These are phyloP conservation scores for Aurelia aurita DNA, from an alignment of 30 jellyfish, hydroid and myxozoan genomes.

Conservation along the genomic window DNA sequence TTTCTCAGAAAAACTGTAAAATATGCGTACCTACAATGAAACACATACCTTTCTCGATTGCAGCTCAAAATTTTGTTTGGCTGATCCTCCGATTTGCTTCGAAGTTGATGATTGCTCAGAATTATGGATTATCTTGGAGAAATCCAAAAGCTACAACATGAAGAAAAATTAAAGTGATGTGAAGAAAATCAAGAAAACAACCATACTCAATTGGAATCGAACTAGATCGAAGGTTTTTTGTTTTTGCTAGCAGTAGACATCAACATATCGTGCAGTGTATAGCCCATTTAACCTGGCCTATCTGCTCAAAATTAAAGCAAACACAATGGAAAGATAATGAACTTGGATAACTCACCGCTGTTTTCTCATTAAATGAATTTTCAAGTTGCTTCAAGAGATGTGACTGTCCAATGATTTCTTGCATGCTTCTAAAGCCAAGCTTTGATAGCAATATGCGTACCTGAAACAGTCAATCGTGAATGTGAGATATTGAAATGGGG, in stretches of 20 bases:
- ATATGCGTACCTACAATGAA: too few species aligned
- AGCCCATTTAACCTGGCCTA: too few species aligned
- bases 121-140: constrained; percentile 27
- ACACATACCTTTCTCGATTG: constrained; percentile 43
- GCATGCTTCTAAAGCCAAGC: constrained; percentile 53
- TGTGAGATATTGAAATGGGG: too few species aligned
- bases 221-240: too few species aligned
- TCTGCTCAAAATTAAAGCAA: too few species aligned
- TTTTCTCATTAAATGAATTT: constrained; percentile 66
- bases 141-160: constrained; percentile 44
- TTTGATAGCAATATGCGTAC: constrained; percentile 74
- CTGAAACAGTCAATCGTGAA: constrained; percentile 1
- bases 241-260: too few species aligned
- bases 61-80: constrained; percentile 49
- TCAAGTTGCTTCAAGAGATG: constrained; percentile 62
- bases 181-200: too few species aligned
- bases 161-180: background rate
- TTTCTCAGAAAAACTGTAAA: too few species aligned
- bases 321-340: too few species aligned
- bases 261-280: too few species aligned
- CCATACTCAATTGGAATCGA: too few species aligned
- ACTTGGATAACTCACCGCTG: constrained; percentile 43
- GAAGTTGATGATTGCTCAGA: constrained; percentile 25
- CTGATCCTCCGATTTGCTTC: constrained; percentile 74
- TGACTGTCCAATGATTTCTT: constrained; percentile 81